phyloP scores from a whole-genome alignment of 2,113 vertebrate genomes.

The Chaenogobius annularis region DNA sequence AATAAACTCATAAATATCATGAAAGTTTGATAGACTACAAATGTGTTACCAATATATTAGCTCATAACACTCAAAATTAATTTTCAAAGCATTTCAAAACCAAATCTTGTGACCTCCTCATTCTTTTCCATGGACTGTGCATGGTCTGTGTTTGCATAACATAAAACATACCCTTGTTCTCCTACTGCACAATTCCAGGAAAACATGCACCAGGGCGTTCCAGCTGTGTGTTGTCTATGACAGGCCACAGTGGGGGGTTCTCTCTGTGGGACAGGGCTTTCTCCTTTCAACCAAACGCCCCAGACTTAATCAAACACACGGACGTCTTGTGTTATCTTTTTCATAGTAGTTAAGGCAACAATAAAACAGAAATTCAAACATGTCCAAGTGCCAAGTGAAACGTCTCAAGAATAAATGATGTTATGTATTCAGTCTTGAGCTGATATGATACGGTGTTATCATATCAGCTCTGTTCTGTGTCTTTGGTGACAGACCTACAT shows the following conservation, averaged over 20 bases:
- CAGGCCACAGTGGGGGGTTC: not conserved
- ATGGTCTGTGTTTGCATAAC: not conserved
- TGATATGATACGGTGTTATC: slow-evolving; percentile 19
- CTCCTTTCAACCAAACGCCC: slow-evolving; percentile 13
- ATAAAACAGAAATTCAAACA: slow-evolving; percentile 35
- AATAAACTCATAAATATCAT: not conserved
- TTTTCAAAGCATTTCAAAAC: not conserved
- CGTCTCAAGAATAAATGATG: slow-evolving; percentile 21
- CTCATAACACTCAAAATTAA: not conserved
- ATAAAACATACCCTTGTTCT: slow-evolving; percentile 9
- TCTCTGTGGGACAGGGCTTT: slow-evolving; percentile 9
- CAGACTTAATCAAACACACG: not conserved
- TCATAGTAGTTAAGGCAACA: slow-evolving; percentile 44
- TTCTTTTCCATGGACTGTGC: not conserved
- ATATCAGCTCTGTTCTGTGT: slow-evolving; percentile 29
- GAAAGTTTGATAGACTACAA: not conserved
- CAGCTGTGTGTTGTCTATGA: slow-evolving; percentile 12
- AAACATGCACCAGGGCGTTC: slow-evolving; percentile 8
- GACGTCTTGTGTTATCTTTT: slow-evolving; percentile 20
- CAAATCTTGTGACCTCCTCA: not conserved
- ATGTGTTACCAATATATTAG: slow-evolving; percentile 3
- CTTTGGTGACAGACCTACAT: slow-evolving; percentile 22
- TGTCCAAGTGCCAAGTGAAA: slow-evolving; percentile 43
- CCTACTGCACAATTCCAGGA: slow-evolving; percentile 15
- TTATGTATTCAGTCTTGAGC: slow-evolving; percentile 24